Base-by-base conservation (phyloP, 2,113 vertebrate species). In the Microtus montanus region DNA sequence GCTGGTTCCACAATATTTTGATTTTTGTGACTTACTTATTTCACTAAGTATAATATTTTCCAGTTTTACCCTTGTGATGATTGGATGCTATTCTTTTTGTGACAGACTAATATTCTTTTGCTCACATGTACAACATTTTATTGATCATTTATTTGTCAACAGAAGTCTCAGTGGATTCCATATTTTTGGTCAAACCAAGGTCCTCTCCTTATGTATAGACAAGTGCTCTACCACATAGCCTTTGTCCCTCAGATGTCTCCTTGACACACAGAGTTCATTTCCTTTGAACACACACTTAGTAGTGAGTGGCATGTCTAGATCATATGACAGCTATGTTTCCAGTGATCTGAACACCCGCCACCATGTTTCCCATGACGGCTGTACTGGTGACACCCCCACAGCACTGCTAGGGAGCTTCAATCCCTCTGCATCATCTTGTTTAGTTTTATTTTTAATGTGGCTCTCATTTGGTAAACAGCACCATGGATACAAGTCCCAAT, bases 381-480 rank as follows among this genome's bases (percentile, higher is more conserved):
- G 3, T 4, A 2, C 38, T n/a, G 24, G 47, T 84, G 74, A 64
- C 82, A 52, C 30, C 33, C 33, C 22, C 35, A 49, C 54, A 70
- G n/a, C 13, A 68, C 17, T 17, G 12, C 8, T 11, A 41, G 15
- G 63, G 26, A 78, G 73, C 35, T 11, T 83, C 14, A 10, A 14
- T 13, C 33, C n/a, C 19, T 82, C 17, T 52, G 30, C 17, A 49
- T 49, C 30, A 28, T 89, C 70, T 77, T 15, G 15, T 15, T 20
- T 58, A 58, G 24, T 17, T 26, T 49, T 68, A 30, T 68, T 26
- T 82, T 83, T 54, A 61, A 8, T 15, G 33, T n/a, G n/a, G 33
- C 78, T 80, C 78, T 77, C 66, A 26, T 77, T 84, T 64, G 47
- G 82, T 68, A 83, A 90, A 90, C 26, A 90, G 26, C 66, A 91